Percentiles rank a stretch among this genome's conserved stretches.
These are phyloP conservation scores for Rhagologus leucostigma DNA, from an alignment of 2,113 vertebrate genomes.

Conservation along the genomic window DNA sequence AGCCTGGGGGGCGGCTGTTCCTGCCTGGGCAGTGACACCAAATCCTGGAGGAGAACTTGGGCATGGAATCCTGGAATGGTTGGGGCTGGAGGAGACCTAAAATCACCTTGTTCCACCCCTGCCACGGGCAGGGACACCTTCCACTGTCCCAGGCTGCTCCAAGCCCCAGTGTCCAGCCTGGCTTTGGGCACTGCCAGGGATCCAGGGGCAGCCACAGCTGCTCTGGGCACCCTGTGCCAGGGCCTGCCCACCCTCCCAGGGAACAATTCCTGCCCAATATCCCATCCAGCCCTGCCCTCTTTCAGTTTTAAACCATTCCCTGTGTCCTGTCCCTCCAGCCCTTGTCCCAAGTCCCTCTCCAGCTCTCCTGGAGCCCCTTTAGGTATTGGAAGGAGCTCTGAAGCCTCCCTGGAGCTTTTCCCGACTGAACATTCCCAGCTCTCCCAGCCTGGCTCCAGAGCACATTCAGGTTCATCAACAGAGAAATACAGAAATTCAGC, in stretches of 20 bases:
- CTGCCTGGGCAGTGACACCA: neutral
- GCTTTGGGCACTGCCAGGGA: neutral
- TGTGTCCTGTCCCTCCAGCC: accelerated
- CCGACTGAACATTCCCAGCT: neutral
- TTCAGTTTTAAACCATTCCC: neutral
- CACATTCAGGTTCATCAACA: neutral
- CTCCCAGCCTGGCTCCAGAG: neutral
- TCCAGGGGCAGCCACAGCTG: neutral
- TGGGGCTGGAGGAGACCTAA: neutral
- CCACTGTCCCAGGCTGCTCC: neutral
- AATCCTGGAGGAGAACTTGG: neutral
- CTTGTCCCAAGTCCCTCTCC: neutral
- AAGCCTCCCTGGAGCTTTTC: neutral
- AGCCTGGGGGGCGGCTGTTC: neutral
- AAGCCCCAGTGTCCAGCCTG: neutral
- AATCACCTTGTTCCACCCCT: accelerated
- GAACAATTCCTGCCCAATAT: neutral
- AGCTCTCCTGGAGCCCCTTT: neutral
- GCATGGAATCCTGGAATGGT: neutral
- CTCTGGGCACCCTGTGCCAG: accelerated
- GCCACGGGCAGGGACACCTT: neutral
- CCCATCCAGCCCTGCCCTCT: neutral
- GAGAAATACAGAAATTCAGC: neutral
- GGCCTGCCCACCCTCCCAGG: neutral
- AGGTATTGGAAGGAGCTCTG: neutral